A percentile compares a stretch with the other conserved stretches of the same genome.
Conservation (phyloP, 2,797 vertebrate species). For the Enteromius mattozi region DNA sequence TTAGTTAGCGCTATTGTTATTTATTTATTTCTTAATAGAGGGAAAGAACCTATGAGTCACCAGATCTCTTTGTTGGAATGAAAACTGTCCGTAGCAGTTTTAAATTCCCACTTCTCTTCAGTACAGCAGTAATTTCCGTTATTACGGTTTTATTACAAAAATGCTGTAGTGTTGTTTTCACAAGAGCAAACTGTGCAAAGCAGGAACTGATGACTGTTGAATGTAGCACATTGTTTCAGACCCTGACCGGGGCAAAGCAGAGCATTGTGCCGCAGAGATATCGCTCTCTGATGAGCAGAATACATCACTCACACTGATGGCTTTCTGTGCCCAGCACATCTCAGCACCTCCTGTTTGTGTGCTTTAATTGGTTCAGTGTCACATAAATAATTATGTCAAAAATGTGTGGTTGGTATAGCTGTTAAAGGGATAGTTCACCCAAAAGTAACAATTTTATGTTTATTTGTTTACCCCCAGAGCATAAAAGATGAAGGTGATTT, state of each 20-base stretch:
- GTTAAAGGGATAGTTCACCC: neutral
- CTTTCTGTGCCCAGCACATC: conserved; percentile 42
- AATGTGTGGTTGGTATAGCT: neutral
- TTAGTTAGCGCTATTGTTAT: conserved; percentile 19
- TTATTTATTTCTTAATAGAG: conserved; percentile 32
- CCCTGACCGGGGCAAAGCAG: conserved; percentile 37
- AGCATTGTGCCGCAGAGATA: conserved; percentile 60
- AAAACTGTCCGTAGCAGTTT: neutral
- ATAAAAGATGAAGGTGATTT: too few species aligned
- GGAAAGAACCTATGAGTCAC: conserved; percentile 38
- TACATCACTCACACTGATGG: conserved; percentile 50
- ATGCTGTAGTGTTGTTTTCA: conserved; percentile 35
- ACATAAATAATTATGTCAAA: conserved; percentile 32
- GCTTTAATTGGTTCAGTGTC: conserved; percentile 31
- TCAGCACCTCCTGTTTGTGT: conserved; percentile 36
- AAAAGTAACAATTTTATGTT: too few species aligned
- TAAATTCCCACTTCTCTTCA: conserved; percentile 30
- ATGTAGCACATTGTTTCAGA: conserved; percentile 44
- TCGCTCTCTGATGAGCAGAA: conserved; percentile 51
- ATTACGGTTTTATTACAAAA: conserved; percentile 47
- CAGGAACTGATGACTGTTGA: conserved; percentile 38
- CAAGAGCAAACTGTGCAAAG: conserved; percentile 28
- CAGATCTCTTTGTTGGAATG: conserved; percentile 36
- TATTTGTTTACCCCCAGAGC: too few species aligned
- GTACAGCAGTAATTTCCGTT: conserved; percentile 14